These are phyloP conservation scores for Scophthalmus maximus DNA, from an alignment of 2,113 vertebrate species.

Conservation along the genomic window DNA sequence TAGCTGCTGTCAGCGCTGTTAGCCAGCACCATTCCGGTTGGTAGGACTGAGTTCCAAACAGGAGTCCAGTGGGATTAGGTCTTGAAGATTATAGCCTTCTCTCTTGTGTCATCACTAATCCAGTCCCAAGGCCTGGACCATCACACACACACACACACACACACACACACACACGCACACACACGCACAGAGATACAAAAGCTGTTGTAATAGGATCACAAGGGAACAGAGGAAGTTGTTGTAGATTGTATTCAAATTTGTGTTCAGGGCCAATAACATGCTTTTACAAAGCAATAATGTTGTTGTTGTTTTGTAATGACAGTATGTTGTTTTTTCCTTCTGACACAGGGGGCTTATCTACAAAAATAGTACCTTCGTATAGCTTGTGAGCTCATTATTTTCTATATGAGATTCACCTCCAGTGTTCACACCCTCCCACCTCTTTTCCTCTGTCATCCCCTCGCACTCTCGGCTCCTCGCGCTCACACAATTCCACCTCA, in stretches of 20 bases:
- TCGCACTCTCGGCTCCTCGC: constrained; percentile 44
- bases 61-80: constrained; percentile 62
- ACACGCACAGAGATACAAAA: constrained; percentile 21
- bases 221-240: constrained; percentile 57
- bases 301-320: background rate
- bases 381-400: constrained; percentile 22
- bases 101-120: constrained; percentile 73
- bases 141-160: constrained; percentile 27
- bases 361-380: background rate
- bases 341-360: background rate
- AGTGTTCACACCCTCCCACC: constrained; percentile 16
- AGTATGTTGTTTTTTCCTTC: background rate
- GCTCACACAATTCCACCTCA: constrained; percentile 44
- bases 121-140: constrained; percentile 40
- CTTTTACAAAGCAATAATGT: constrained; percentile 3
- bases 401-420: background rate
- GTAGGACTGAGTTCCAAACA: constrained; percentile 35
- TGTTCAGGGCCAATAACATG: constrained; percentile 13
- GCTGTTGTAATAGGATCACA: constrained; percentile 74
- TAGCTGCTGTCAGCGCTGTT: constrained; percentile 11
- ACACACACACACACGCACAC: too few relatives aligned
- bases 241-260: constrained; percentile 27
- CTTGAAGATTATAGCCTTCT: constrained; percentile 71
- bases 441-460: constrained; percentile 17
- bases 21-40: constrained; percentile 42